Base-by-base conservation (phyloP, 64 coral and sea anemone genomes). In the Porites australiensis region DNA sequence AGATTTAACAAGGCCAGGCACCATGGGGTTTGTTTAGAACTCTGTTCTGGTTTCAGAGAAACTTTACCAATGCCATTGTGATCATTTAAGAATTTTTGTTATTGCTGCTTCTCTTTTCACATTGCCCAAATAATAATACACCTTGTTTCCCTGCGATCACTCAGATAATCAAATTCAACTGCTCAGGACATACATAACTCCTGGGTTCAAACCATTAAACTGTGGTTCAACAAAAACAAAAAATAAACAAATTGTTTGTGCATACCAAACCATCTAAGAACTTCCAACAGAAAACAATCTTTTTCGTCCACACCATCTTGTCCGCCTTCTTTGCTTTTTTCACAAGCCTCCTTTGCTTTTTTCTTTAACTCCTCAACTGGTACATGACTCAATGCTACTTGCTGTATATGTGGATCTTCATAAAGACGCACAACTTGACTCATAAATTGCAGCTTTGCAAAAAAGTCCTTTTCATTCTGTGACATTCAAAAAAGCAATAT, bases 231-330 rank as follows among this genome's bases (percentile, higher is more conserved):
- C 27, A 37, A 37, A 57, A 57, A 57, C 3, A 57, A 9, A 57
- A 57, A 58, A 21, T 6, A 13, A 75, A 58, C 22, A 27, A 3
- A 37, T 37, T 37, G n/a, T 6, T 43, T n/a, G 43, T 64, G 50
- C 88, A 87, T 87, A 67, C 92, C 77, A 93, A 96, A 96, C 95
- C 95, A 96, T 63, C 70, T 65, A 37, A 73, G 72, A 15, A 96
- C 48, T 3, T 89, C 90, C 51, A 73, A 55, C 14, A 96, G 65
- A 44, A 96, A 89, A 82, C 87, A 96, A 54, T 96, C 95, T 77
- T 59, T 74, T 68, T 89, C 85, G 16, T 88, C 90, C 48, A 87
- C 77, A 64, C 86, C 73, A 52, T 93, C 81, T 15, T 76, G 49
- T 50, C 85, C 94, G 82, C 88, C 50, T 69, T 89, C 86, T 50